These are phyloP conservation scores for Penaeus vannamei DNA, from an alignment of 1,140 invertebrate species.

Conservation along the genomic window DNA sequence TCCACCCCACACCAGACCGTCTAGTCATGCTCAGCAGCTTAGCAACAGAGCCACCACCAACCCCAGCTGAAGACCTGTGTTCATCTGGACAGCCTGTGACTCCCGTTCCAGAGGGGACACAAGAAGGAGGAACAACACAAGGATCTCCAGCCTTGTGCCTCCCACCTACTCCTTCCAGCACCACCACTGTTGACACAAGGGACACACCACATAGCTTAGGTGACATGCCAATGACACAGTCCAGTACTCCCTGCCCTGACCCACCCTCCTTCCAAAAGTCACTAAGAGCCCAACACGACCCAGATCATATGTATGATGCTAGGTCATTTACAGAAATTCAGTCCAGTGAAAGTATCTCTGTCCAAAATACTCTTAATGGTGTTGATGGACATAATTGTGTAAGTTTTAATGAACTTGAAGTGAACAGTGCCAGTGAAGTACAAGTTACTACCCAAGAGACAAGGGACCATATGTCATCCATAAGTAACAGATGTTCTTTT, in stretches of 20 bases:
- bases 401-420: conserved; percentile 43
- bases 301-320: too few relatives aligned
- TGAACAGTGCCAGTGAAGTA: conserved; percentile 45
- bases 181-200: background rate
- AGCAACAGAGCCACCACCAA: conserved; percentile 66
- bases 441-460: conserved; percentile 44
- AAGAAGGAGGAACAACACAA: conserved; percentile 18
- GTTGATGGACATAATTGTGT: conserved; percentile 48
- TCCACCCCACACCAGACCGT: conserved; percentile 75
- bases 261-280: conserved; percentile 2
- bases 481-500: conserved; percentile 10
- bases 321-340: too few relatives aligned
- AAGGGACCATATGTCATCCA: conserved; percentile 13
- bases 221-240: conserved; percentile 46
- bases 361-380: conserved; percentile 21
- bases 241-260: background rate
- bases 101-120: background rate
- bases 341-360: conserved; percentile 9
- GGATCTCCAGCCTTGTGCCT: conserved; percentile 38
- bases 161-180: conserved; percentile 39
- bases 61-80: background rate
- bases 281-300: background rate
- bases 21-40: conserved; percentile 57
- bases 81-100: background rate
- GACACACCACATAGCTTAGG: conserved; percentile 40